phyloP scores from a whole-genome alignment of 2,113 vertebrate species.

The Spea bombifrons region DNA sequence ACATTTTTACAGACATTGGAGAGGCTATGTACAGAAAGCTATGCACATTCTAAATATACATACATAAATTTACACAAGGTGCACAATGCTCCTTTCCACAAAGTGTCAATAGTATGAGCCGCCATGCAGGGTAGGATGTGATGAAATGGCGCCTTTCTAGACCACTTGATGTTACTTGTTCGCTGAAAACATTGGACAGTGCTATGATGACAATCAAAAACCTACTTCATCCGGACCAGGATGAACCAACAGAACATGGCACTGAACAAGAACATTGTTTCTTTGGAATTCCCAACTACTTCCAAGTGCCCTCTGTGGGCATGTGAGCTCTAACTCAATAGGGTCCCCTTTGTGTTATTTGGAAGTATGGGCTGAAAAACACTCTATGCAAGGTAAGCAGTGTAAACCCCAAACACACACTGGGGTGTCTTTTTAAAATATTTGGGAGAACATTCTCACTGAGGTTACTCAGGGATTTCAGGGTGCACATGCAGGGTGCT shows the following conservation, averaged over 20 bases:
- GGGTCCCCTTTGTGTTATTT: conserved; percentile 16
- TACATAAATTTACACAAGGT: conserved; percentile 45
- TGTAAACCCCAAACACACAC: conserved; percentile 36
- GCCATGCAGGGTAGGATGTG: conserved; percentile 19
- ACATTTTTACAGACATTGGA: conserved; percentile 22
- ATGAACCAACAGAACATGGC: not conserved
- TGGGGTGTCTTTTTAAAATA: not conserved
- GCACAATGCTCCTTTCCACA: conserved; percentile 33
- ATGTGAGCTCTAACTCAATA: conserved; percentile 16
- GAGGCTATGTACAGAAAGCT: conserved; percentile 47
- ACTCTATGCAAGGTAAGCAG: not conserved
- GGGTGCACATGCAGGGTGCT: conserved; percentile 72
- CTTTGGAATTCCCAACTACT: conserved; percentile 30
- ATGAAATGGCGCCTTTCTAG: conserved; percentile 32
- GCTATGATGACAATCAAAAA: not conserved
- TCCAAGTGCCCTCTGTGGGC: not conserved
- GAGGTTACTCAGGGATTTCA: conserved; percentile 68
- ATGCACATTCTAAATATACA: conserved; percentile 42
- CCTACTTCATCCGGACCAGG: conserved; percentile 4
- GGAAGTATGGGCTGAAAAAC: not conserved
- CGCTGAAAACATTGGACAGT: conserved; percentile 4
- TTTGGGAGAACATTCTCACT: not conserved
- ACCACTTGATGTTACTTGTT: conserved; percentile 8
- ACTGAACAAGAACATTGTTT: conserved; percentile 18
- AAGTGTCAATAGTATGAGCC: conserved; percentile 1